Evolutionary conservation across 2,797 vertebrate species (phyloP).

Genomic region (Crenichthys baileyi): DNA sequence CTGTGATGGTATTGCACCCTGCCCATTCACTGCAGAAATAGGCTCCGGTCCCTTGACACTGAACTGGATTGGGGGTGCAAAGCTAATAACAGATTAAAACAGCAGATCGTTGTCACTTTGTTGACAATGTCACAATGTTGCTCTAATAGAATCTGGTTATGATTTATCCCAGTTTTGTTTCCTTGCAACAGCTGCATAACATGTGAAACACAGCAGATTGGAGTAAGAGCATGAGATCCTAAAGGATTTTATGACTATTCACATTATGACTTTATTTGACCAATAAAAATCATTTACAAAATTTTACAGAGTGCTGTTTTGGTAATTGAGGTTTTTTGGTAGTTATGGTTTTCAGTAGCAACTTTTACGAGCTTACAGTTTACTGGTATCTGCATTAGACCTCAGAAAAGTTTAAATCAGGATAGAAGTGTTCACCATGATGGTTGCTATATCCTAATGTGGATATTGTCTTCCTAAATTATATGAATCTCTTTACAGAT

Average conservation of each 20-base stretch:
- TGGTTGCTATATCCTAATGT: not conserved
- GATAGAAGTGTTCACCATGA: not conserved
- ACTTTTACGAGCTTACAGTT: conserved; percentile 31
- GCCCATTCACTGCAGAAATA: not conserved
- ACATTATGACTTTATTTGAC: conserved; percentile 41
- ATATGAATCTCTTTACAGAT: conserved; percentile 19
- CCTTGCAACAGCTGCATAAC: conserved; percentile 31
- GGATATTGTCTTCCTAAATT: conserved; percentile 3
- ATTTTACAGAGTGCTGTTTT: conserved; percentile 27
- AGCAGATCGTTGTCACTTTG: not conserved
- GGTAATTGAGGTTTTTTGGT: conserved; percentile 39
- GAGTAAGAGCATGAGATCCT: conserved; percentile 8
- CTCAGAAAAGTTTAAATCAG: not conserved
- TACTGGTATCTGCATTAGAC: conserved; percentile 15
- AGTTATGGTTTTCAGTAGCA: conserved; percentile 34
- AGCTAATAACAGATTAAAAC: too few relatives aligned
- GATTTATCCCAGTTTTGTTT: conserved; percentile 58
- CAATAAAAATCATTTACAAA: conserved; percentile 50
- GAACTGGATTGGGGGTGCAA: not conserved
- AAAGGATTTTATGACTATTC: conserved; percentile 8
- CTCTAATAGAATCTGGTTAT: conserved; percentile 46
- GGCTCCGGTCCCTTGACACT: not conserved
- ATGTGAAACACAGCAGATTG: not conserved
- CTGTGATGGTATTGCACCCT: too few relatives aligned
- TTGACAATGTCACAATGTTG: conserved; percentile 8